These are phyloP conservation scores for Saguinus midas DNA, from an alignment of 2,113 vertebrate genomes.

Conservation along the genomic window DNA sequence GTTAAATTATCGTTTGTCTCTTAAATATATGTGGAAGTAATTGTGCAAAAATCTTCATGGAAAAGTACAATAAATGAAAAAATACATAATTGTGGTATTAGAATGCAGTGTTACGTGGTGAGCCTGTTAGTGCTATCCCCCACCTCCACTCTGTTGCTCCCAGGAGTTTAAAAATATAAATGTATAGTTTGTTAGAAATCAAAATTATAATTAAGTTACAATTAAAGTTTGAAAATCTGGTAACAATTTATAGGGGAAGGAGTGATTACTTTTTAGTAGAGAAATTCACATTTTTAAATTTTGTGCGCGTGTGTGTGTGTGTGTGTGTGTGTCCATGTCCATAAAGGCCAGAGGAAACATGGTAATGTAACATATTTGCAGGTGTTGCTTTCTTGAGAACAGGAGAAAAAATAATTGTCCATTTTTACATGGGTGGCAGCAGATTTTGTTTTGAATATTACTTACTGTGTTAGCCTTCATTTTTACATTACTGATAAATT, in stretches of 20 bases:
- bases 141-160: neutral
- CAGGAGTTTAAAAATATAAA: neutral
- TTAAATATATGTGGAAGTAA: neutral
- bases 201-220: neutral
- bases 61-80: neutral
- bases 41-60: neutral
- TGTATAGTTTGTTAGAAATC: neutral
- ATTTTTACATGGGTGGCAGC: neutral
- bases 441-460: constrained; percentile 1
- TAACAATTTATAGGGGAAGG: neutral
- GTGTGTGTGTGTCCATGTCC: neutral
- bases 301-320: neutral
- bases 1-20: neutral
- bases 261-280: neutral
- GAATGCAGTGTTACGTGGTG: neutral
- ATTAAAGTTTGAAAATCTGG: neutral
- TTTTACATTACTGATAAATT: neutral
- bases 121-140: neutral
- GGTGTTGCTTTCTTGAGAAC: neutral
- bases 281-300: neutral
- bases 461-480: neutral
- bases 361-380: neutral
- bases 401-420: neutral
- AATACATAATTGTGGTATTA: neutral
- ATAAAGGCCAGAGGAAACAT: neutral